phyloP scores from a whole-genome alignment of 2,888 invertebrate genomes.

The Coleophora flavipennella region DNA sequence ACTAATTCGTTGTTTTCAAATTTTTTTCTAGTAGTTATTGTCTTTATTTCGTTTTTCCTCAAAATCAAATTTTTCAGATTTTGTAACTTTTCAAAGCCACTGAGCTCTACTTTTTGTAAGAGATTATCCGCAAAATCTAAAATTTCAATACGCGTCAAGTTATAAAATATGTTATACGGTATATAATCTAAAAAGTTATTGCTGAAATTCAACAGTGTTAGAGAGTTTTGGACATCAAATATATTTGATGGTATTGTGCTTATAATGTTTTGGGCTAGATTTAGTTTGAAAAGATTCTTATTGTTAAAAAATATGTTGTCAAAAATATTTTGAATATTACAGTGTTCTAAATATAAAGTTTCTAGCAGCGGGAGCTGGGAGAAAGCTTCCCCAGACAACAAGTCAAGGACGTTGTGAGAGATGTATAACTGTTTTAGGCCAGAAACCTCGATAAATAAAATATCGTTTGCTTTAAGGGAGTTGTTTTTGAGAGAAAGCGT shows the following conservation, averaged over 20 bases:
- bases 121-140: conserved; percentile 79
- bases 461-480: conserved; percentile 76
- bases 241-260: conserved; percentile 76
- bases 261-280: conserved; percentile 82
- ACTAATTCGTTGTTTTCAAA: conserved; percentile 44
- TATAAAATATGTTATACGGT: conserved; percentile 83
- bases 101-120: conserved; percentile 80
- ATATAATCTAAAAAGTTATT: conserved; percentile 82
- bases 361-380: conserved; percentile 85
- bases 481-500: conserved; percentile 85
- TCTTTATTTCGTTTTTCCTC: conserved; percentile 58
- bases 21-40: conserved; percentile 45
- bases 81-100: conserved; percentile 47
- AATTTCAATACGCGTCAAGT: conserved; percentile 81
- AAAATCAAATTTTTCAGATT: conserved; percentile 53
- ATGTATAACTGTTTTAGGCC: conserved; percentile 81
- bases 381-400: conserved; percentile 78
- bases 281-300: conserved; percentile 80
- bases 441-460: conserved; percentile 81
- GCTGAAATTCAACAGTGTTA: conserved; percentile 82
- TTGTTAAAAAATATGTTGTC: conserved; percentile 81
- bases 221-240: conserved; percentile 77
- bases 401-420: conserved; percentile 85
- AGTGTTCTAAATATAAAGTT: conserved; percentile 78
- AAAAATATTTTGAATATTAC: conserved; percentile 78